These are phyloP conservation scores for Zootoca vivipara DNA, from an alignment of 2,113 vertebrate species.

Conservation along the genomic window DNA sequence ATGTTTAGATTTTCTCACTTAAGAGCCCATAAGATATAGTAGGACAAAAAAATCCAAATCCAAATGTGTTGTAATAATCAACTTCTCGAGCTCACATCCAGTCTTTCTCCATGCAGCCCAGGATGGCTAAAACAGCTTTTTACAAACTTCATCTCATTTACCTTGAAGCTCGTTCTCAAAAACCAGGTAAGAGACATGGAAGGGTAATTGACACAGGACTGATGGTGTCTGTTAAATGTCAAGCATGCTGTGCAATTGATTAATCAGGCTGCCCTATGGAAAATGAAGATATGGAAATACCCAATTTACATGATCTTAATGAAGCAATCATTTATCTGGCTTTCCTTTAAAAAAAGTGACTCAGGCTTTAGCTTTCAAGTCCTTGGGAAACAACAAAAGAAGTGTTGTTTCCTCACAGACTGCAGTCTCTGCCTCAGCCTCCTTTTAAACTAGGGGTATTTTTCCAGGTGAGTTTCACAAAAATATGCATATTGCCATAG, in stretches of 20 bases:
- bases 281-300: not conserved
- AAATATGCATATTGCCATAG: no score
- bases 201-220: not conserved
- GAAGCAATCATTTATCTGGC: not conserved
- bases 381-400: not conserved
- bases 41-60: not conserved
- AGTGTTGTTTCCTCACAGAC: not conserved
- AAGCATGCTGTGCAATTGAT: not conserved
- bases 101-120: constrained; percentile 71
- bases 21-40: not conserved
- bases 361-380: not conserved
- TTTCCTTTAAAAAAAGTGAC: not conserved
- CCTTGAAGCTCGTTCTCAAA: constrained; percentile 85
- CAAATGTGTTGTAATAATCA: not conserved
- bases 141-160: constrained; percentile 87
- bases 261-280: not conserved
- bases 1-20: not conserved
- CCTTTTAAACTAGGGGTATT: not conserved
- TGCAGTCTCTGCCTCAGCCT: not conserved
- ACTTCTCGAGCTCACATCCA: not conserved
- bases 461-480: not conserved
- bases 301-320: not conserved
- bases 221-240: no score
- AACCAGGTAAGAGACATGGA: constrained; percentile 79
- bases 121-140: constrained; percentile 88